Base-by-base conservation (phyloP, 2,888 invertebrate species). In the Bhutanitis thaidina region DNA sequence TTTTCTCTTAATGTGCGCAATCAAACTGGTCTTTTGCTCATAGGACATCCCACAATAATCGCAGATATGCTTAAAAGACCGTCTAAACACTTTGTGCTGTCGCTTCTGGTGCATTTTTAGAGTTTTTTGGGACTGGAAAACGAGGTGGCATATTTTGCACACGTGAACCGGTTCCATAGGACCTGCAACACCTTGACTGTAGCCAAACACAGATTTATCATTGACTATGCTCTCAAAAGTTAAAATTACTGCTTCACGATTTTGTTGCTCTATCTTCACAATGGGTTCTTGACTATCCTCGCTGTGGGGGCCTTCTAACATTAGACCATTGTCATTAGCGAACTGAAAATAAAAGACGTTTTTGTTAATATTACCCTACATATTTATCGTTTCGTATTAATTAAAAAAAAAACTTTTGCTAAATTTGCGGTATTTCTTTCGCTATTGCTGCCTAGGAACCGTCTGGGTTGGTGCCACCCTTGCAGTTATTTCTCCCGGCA, bases 101-200 rank as follows among this genome's bases (percentile, higher is more conserved):
- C 86, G 63, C 60, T 78, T 82, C 53, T 84, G 83, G 41, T 89
- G 89, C 69, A 79, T 78, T 14, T 69, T 57, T 15, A 88, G 55
- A 0, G 88, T 84, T 70, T 75, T 82, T 0, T 67, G 62, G 0
- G 77, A 71, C 59, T 80, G 77, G 58, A 89, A 89, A 52, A 86
- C 78, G 61, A 86, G 66, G 65, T 88, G 87, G 57, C 89, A 89
- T 1, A 87, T 66, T 64, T 85, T 80, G 57, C 88, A 88, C 29
- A 80, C 65, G 15, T 74, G 74, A 0, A 62, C 62, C 1, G 61
- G 40, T 13, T 36, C 40, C 27, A 36, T 16, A 0, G 60, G 44
- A 1, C 56, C 58, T 0, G 55, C 44, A 0, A 52, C 49, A 5
- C 32, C 27, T 12, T 61, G 56, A 0, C 58, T 60, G 1, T 64